phyloP scores from a whole-genome alignment of 2,113 vertebrate genomes.

The Choloepus hoffmanni region DNA sequence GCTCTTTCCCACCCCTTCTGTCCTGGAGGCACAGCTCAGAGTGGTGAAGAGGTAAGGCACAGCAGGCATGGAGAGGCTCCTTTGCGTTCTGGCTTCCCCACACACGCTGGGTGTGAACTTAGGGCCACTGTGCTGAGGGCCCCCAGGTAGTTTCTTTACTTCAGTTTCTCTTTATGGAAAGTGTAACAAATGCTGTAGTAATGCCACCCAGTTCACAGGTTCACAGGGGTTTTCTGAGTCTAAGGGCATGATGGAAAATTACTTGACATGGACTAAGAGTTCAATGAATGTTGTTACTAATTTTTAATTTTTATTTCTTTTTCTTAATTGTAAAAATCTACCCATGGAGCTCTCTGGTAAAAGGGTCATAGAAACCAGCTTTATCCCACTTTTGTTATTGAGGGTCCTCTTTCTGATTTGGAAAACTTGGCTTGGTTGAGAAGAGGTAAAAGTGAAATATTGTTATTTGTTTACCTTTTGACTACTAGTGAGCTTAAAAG shows the following conservation, averaged over 20 bases:
- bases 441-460: slow-evolving; percentile 3
- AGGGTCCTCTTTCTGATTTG: neutral
- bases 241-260: neutral
- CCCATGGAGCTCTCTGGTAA: neutral
- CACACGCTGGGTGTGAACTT: neutral
- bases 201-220: neutral
- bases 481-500: neutral
- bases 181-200: neutral
- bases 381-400: neutral
- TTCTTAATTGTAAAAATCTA: neutral
- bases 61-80: neutral
- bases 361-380: neutral
- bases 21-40: neutral
- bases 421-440: neutral
- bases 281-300: neutral
- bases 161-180: neutral
- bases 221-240: neutral
- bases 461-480: neutral
- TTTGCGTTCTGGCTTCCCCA: neutral
- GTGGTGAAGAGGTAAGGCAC: neutral
- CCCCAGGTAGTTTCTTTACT: rapidly evolving
- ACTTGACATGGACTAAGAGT: neutral
- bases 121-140: neutral
- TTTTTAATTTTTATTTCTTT: neutral
- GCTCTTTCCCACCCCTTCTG: rapidly evolving